These are phyloP conservation scores for Somateria mollissima DNA, from an alignment of 2,797 vertebrate genomes.

Conservation along the genomic window DNA sequence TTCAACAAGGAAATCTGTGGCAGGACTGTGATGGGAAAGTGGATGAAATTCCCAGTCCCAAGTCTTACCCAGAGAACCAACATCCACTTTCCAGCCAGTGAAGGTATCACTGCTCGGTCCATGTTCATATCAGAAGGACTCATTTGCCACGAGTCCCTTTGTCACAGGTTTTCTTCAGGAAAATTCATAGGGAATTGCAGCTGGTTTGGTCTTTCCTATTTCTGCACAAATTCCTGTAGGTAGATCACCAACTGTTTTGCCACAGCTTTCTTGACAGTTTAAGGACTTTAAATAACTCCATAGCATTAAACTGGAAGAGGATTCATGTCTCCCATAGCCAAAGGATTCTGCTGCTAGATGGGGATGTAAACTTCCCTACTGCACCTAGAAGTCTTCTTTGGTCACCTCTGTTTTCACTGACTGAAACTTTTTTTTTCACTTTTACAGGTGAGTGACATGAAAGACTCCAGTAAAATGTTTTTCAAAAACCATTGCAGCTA, in stretches of 20 bases:
- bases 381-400: background rate
- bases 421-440: fast-evolving
- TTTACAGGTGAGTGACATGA: background rate
- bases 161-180: background rate
- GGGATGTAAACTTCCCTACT: background rate
- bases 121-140: background rate
- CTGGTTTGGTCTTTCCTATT: background rate
- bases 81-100: background rate
- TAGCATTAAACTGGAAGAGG: background rate
- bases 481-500: background rate
- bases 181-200: background rate
- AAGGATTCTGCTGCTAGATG: background rate
- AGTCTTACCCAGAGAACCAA: background rate
- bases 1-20: background rate
- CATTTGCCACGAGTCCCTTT: fast-evolving
- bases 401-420: background rate
- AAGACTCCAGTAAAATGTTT: background rate
- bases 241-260: background rate
- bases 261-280: background rate
- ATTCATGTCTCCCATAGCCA: background rate
- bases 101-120: background rate
- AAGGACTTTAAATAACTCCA: background rate
- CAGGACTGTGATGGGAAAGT: background rate
- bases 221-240: background rate
- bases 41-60: background rate